These are phyloP conservation scores for Chrysogorgia sp. DNA, from an alignment of 92 coral and sea anemone species.

Conservation along the genomic window DNA sequence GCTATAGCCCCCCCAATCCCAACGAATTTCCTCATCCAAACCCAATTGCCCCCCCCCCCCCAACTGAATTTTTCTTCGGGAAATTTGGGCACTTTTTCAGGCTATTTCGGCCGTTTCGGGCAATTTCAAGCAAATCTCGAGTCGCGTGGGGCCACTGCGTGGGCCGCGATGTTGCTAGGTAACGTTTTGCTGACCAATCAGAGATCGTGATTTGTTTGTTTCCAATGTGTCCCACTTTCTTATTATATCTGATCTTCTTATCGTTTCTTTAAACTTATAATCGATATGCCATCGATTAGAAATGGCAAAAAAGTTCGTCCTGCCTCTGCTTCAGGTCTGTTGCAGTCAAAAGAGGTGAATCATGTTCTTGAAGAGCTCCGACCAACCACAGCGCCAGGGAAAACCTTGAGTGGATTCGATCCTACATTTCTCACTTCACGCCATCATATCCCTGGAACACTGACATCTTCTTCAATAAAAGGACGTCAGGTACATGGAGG, in stretches of 20 bases:
- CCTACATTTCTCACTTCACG: constrained; percentile 98
- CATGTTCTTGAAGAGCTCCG: constrained; percentile 86
- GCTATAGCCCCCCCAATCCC: too few relatives aligned
- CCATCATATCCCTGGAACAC: constrained; percentile 97
- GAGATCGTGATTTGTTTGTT: constrained; percentile 27
- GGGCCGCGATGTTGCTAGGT: constrained; percentile 23
- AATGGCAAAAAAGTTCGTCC: constrained; percentile 75
- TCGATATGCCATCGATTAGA: constrained; percentile 90
- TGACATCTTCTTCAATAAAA: constrained; percentile 70
- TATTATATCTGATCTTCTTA: neutral
- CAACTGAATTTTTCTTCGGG: too few relatives aligned
- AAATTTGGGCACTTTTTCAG: too few relatives aligned
- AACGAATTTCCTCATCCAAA: too few relatives aligned
- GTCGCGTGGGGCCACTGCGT: neutral
- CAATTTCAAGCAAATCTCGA: too few relatives aligned
- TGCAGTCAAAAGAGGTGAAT: constrained; percentile 82
- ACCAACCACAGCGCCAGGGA: constrained; percentile 93
- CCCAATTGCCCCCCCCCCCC: too few relatives aligned
- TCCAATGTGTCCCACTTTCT: constrained; percentile 28
- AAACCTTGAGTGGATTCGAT: constrained; percentile 83
- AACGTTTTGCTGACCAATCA: constrained; percentile 30
- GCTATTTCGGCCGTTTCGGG: too few relatives aligned
- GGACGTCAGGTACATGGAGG: constrained; percentile 99
- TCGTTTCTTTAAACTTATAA: constrained; percentile 3
- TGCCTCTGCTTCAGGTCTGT: constrained; percentile 90